phyloP scores from a whole-genome alignment of 2,888 invertebrate genomes.

The Sphaeridia pumilis region DNA sequence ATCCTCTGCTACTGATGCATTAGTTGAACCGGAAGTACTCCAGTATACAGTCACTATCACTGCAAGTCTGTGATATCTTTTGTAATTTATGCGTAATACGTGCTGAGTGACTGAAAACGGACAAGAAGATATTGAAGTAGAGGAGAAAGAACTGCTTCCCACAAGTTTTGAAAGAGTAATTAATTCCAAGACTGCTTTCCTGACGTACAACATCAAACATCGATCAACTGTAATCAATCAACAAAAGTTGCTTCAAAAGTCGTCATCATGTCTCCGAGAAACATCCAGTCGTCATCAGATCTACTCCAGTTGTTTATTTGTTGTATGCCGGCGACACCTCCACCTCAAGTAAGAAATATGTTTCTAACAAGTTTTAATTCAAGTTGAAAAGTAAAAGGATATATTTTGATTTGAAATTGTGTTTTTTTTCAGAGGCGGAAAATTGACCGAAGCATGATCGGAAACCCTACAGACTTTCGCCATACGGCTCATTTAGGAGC shows the following conservation, averaged over 20 bases:
- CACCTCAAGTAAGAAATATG: constrained; percentile 1
- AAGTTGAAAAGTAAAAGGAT: background rate
- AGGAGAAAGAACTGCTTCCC: too few species aligned
- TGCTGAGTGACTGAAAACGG: too few species aligned
- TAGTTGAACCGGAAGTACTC: too few species aligned
- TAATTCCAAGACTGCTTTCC: too few species aligned
- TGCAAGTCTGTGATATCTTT: too few species aligned
- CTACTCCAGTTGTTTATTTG: constrained; percentile 12
- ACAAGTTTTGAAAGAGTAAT: too few species aligned
- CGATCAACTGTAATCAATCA: too few species aligned
- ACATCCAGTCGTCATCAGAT: constrained; percentile 7
- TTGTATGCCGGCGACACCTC: constrained; percentile 9
- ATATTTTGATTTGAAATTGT: background rate
- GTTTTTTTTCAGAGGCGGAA: constrained; percentile 24
- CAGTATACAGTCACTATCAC: too few species aligned
- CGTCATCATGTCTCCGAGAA: constrained; percentile 10
- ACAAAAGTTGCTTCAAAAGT: background rate
- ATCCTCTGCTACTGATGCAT: too few species aligned
- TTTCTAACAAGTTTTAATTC: background rate
- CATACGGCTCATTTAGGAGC: constrained; percentile 88
- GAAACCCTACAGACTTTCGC: constrained; percentile 87
- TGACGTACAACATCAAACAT: too few species aligned
- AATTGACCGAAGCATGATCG: constrained; percentile 78
- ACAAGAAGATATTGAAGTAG: too few species aligned
- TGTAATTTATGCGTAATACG: too few species aligned